Evolutionary conservation across 2,888 invertebrate species (phyloP).

Genomic region (Galerucella calmariensis): DNA sequence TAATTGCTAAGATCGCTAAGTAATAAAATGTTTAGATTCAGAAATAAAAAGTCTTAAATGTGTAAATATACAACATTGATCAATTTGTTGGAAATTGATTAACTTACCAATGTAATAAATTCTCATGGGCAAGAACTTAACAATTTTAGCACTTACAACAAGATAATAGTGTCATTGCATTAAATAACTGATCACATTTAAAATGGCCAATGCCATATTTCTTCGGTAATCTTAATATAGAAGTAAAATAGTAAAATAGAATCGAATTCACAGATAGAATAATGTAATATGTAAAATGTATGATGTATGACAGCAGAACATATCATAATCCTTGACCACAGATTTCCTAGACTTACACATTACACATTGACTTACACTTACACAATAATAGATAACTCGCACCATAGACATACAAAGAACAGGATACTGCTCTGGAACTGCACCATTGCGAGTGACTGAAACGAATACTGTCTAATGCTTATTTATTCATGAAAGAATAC

Average conservation of each 20-base stretch:
- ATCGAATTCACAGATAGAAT: neutral
- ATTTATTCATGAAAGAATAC: too few relatives aligned
- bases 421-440: neutral
- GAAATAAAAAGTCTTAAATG: neutral
- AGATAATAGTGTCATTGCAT: neutral
- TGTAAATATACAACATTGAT: slow-evolving; percentile 3
- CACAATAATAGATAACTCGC: neutral
- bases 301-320: neutral
- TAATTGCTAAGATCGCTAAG: neutral
- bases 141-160: neutral
- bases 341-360: too few relatives aligned
- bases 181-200: neutral
- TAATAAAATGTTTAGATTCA: neutral
- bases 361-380: neutral
- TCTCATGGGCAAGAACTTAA: slow-evolving; percentile 3
- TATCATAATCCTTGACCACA: neutral
- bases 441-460: too few relatives aligned
- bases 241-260: neutral
- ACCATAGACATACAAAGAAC: too few relatives aligned
- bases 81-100: neutral
- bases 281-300: slow-evolving; percentile 1
- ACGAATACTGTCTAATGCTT: too few relatives aligned
- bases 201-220: neutral
- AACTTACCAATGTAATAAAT: slow-evolving; percentile 1
- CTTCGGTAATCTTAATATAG: neutral